Evolutionary conservation across 2,113 vertebrate genomes (phyloP), one percentile per base, ranked within the genome.

Genomic region (Eulemur macaco): DNA sequence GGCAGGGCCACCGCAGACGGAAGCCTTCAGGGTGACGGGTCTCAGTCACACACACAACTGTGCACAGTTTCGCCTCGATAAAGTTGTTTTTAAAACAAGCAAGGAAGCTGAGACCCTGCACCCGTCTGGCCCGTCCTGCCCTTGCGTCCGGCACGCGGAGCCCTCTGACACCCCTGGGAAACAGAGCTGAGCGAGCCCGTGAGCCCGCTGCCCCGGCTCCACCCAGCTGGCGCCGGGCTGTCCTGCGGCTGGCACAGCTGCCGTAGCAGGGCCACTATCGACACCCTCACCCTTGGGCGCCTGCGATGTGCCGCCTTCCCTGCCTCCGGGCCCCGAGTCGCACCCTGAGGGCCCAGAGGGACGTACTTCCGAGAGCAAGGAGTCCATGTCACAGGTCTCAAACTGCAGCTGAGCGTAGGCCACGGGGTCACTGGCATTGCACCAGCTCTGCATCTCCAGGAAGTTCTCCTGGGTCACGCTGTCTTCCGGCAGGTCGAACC

Each of bases 401-500:
- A 99, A 99, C 0, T 25, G 78, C 74, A 99, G 98, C 20, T 15
- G 71, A 1, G 94, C 92, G 21, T 98, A 98, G 31, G 18, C 23
- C 0, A 0, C 13, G 0, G 98, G 97, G 31, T 98, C 0, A 0
- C 98, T 98, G 31, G 3, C 1, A 2, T 99, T 99, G 74, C 31
- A 98, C 25, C 73, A 56, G 1, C 23, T 56, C 90, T 99, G 98
- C 64, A 98, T 39, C 21, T 98, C 73, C 4, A 85, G 45, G 1
- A 99, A 99, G 97, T 99, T 99, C 1, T 98, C 98, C 85, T 98
- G 93, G 0, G 99, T 99, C 95, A 99, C 97, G 0, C 97, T 98
- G 34, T 97, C 98, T 91, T 99, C 99, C 0, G 98, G 97, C 85
- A 99, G 95, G 96, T 99, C 99, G 23, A 99, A 99, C 11, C 96